phyloP scores from a whole-genome alignment of 2,888 invertebrate genomes.

The Cheilosia vulpina region DNA sequence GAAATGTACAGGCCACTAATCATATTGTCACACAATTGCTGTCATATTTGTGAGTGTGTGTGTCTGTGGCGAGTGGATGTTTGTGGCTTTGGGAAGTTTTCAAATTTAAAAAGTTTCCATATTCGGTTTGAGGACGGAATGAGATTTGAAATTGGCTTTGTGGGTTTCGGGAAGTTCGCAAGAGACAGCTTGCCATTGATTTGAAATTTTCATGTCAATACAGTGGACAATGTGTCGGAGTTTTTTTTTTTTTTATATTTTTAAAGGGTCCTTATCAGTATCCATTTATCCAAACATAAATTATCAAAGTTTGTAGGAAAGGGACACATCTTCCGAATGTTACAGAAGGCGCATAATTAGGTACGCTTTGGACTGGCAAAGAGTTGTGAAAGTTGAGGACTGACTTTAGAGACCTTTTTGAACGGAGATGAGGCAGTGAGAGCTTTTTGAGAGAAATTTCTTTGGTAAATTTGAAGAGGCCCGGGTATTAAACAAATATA shows the following conservation, averaged over 20 bases:
- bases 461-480: too few relatives aligned
- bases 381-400: too few relatives aligned
- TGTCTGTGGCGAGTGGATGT: constrained; percentile 24
- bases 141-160: constrained; percentile 6
- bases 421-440: too few relatives aligned
- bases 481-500: too few relatives aligned
- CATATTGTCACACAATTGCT: constrained; percentile 57
- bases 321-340: too few relatives aligned
- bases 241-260: background rate
- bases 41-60: constrained; percentile 27
- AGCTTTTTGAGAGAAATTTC: too few relatives aligned
- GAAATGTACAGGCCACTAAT: constrained; percentile 36
- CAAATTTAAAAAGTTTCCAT: constrained; percentile 54
- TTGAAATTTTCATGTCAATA: constrained; percentile 26
- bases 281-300: too few relatives aligned
- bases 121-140: background rate
- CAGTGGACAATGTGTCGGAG: constrained; percentile 13
- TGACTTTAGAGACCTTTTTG: too few relatives aligned
- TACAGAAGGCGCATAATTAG: too few relatives aligned
- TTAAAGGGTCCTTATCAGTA: background rate
- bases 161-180: background rate
- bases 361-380: too few relatives aligned
- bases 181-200: constrained; percentile 18
- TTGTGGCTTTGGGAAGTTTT: constrained; percentile 32
- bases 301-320: too few relatives aligned